Base-by-base conservation (phyloP, 2,888 invertebrate genomes). In the Diplolepis rosae region DNA sequence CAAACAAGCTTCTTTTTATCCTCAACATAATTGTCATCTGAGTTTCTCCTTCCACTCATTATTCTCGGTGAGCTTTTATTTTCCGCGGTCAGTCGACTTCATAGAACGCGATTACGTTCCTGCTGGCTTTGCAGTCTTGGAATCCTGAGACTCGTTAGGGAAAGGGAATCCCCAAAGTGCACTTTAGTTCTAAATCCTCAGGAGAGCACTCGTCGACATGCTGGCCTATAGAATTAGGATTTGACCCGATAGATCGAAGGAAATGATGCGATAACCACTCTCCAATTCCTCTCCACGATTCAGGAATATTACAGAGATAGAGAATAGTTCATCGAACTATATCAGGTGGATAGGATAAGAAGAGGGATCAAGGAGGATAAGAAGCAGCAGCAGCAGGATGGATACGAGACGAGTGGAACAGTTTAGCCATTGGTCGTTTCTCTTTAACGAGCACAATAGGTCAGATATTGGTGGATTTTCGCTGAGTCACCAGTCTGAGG, bases 121-220 rank as follows among this genome's bases (percentile, higher is more conserved):
- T 77, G 79, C 80, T 80, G 78, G 83, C 76, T 78, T 80, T 74
- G 80, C 77, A 79, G 75, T 71, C 73, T 32, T 65, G 66, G 70
- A 73, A 74, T 76, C 79, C 79, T 77, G 76, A 68, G 79, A 78
- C 68, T 80, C 80, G 83, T 81, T 79, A 82, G 79, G 71, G 73
- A 74, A 73, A 50, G 48, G 65, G 76, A 80, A 81, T 85, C 85
- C 82, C 84, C 71, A 74, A 84, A 82, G 85, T 85, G 83, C 81
- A 83, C 79, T 82, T 69, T 52, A 15, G 65, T 18, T 69, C 42
- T 39, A 13, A 50, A 39, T 50, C 54, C 69, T 42, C 42, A 39
- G 9, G 69, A 65, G 69, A 69, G 65, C 32, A n/a, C 32, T 51
- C 69, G 51, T 52, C 50, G 69, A 50, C 69, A 68, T 45, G 45